Evolutionary conservation across 2,113 vertebrate genomes (phyloP).

Genomic region (Dryoscopus gambensis): DNA sequence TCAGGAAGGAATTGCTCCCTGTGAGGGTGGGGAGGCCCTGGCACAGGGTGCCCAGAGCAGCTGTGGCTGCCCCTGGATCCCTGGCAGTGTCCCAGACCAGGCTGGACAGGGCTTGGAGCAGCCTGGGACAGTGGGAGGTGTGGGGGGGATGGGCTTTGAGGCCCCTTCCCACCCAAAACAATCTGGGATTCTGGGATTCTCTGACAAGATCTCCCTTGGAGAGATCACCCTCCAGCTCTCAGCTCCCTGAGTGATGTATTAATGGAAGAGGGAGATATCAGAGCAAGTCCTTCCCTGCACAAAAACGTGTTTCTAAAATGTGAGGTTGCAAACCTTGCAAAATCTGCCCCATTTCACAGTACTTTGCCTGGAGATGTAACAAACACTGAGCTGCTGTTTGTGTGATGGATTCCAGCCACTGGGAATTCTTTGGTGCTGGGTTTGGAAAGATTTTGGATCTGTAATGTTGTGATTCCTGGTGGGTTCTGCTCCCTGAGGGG

Average conservation of each 20-base stretch:
- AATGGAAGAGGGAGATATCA: neutral
- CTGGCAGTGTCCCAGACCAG: neutral
- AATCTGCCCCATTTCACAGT: neutral
- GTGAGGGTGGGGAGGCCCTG: neutral
- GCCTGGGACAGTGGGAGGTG: neutral
- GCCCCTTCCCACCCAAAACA: neutral
- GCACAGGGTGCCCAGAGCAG: neutral
- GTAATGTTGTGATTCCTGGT: neutral
- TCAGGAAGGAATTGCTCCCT: neutral
- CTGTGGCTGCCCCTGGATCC: neutral
- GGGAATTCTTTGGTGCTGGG: neutral
- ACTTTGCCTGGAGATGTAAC: neutral
- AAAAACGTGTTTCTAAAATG: neutral
- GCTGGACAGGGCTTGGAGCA: rapidly evolving
- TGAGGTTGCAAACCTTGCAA: neutral
- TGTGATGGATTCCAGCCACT: neutral
- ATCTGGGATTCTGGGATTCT: neutral
- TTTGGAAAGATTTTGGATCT: neutral
- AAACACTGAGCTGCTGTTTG: neutral
- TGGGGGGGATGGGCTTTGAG: neutral
- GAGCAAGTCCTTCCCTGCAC: neutral
- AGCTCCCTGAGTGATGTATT: neutral
- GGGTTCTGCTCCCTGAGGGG: neutral
- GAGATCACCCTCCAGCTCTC: neutral
- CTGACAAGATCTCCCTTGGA: neutral